A percentile compares a stretch with the other conserved stretches of the same genome.
Evolutionary conservation across 1,140 invertebrate species (phyloP).

Genomic region (Drosophila oshimai): DNA sequence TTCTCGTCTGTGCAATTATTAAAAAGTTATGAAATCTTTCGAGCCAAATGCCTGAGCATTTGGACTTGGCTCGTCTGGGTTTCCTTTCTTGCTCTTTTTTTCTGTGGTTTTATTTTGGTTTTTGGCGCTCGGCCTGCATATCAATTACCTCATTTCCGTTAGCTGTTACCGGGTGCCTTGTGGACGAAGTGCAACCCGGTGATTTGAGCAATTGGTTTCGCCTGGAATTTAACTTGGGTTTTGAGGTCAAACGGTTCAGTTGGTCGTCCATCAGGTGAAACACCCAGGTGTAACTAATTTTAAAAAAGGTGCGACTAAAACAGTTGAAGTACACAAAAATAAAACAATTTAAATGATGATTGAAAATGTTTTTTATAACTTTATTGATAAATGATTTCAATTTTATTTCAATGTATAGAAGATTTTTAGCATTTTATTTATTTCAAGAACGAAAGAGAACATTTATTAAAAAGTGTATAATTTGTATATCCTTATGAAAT

Average conservation of each 20-base stretch:
- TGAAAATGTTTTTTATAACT: too few relatives aligned
- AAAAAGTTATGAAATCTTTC: conserved; percentile 67
- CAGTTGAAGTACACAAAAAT: too few relatives aligned
- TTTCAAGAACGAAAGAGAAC: too few relatives aligned
- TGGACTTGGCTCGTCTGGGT: conserved; percentile 15
- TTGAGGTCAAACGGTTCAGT: neutral
- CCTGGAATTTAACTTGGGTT: neutral
- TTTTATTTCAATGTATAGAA: too few relatives aligned
- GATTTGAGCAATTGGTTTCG: conserved; percentile 21
- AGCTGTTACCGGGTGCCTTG: conserved; percentile 16
- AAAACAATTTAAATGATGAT: too few relatives aligned
- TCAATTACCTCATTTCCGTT: conserved; percentile 61
- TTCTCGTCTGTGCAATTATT: conserved; percentile 33
- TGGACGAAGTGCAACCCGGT: conserved; percentile 16
- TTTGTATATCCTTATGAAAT: too few relatives aligned
- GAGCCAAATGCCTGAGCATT: conserved; percentile 46
- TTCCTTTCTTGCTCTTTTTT: conserved; percentile 40
- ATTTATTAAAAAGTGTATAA: too few relatives aligned
- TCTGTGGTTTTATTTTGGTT: conserved; percentile 15
- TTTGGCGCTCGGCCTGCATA: conserved; percentile 52
- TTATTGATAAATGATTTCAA: too few relatives aligned
- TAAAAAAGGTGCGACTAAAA: neutral
- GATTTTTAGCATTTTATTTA: too few relatives aligned
- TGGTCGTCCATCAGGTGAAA: neutral
- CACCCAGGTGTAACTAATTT: neutral